Percentiles rank a stretch among this genome's conserved stretches.
These are phyloP conservation scores for Psephotus haematonotus DNA, from an alignment of 2,113 vertebrate genomes.

Conservation along the genomic window DNA sequence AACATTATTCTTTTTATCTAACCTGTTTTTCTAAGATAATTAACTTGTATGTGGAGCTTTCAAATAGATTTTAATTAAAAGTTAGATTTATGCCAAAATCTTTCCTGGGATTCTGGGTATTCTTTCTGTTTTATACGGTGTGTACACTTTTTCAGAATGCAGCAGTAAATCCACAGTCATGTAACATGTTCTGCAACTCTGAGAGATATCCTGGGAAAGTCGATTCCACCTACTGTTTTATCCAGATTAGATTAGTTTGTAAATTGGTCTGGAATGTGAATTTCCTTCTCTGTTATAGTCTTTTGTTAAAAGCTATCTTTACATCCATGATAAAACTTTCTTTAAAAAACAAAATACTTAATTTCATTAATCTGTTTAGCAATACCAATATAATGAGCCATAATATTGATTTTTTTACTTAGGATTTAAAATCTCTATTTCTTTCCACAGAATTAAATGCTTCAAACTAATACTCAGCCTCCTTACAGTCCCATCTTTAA, in stretches of 20 bases:
- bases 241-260: constrained; percentile 56
- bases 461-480: constrained; percentile 86
- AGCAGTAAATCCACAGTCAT: neutral
- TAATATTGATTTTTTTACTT: constrained; percentile 81
- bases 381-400: constrained; percentile 84
- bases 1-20: neutral
- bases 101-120: neutral
- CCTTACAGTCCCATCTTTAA: constrained; percentile 93
- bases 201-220: constrained; percentile 36
- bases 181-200: constrained; percentile 13
- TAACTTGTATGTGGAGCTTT: constrained; percentile 12
- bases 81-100: neutral
- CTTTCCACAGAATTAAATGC: constrained; percentile 92
- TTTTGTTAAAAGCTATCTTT: constrained; percentile 66
- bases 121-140: neutral
- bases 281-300: constrained; percentile 53
- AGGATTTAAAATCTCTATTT: constrained; percentile 87
- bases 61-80: neutral
- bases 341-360: constrained; percentile 73
- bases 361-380: constrained; percentile 85
- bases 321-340: constrained; percentile 68
- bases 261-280: constrained; percentile 66
- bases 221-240: constrained; percentile 23
- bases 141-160: neutral
- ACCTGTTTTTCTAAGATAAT: neutral